Percentiles rank a stretch among this genome's conserved stretches.
Evolutionary conservation across 2,888 invertebrate species (phyloP).

Genomic region (Tinea semifulvella): DNA sequence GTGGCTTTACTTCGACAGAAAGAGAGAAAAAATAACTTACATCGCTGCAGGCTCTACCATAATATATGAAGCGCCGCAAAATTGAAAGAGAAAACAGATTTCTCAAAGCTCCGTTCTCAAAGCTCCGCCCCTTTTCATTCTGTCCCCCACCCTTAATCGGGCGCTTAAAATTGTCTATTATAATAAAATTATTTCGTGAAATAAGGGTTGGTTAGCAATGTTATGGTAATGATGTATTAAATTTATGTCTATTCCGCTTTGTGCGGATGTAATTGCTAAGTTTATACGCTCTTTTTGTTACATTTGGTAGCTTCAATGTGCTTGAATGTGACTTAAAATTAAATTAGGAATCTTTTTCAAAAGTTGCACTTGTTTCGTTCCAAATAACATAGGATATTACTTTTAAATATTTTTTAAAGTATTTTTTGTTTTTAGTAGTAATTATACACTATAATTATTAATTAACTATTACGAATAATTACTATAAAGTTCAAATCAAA

Average conservation of each 20-base stretch:
- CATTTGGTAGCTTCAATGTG: too few relatives aligned
- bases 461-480: too few relatives aligned
- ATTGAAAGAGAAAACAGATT: conserved; percentile 46
- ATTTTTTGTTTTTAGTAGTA: too few relatives aligned
- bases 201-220: conserved; percentile 51
- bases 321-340: too few relatives aligned
- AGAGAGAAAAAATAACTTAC: conserved; percentile 40
- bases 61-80: conserved; percentile 61
- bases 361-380: too few relatives aligned
- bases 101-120: conserved; percentile 33
- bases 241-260: conserved; percentile 48
- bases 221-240: conserved; percentile 60
- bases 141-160: conserved; percentile 48
- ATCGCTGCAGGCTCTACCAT: conserved; percentile 51
- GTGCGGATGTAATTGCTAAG: too few relatives aligned
- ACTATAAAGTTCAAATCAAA: too few relatives aligned
- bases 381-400: too few relatives aligned
- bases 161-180: conserved; percentile 67
- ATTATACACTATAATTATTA: too few relatives aligned
- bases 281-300: too few relatives aligned
- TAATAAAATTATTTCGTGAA: conserved; percentile 64
- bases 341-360: too few relatives aligned
- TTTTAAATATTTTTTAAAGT: too few relatives aligned
- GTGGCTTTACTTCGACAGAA: conserved; percentile 26
- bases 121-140: conserved; percentile 55